phyloP scores from a whole-genome alignment of 2,797 vertebrate species.

The Pseudochaenichthys georgianus region DNA sequence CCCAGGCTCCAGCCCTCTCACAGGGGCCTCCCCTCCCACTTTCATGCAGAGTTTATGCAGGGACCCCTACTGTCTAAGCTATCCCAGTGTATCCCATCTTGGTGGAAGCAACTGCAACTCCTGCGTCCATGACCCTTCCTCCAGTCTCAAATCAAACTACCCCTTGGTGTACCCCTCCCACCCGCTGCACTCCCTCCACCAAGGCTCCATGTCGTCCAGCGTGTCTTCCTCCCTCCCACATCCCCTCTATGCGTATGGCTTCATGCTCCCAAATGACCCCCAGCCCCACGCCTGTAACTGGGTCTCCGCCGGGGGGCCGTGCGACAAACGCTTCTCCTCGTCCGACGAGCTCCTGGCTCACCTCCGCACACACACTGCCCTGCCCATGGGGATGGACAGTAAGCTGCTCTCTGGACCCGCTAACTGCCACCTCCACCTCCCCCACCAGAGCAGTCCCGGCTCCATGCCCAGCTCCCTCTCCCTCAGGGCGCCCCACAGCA shows the following conservation, averaged over 20 bases:
- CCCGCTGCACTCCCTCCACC: slow-evolving; percentile 93
- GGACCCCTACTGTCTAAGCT: slow-evolving; percentile 97
- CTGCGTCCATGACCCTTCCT: slow-evolving; percentile 92
- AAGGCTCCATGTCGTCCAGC: slow-evolving; percentile 88
- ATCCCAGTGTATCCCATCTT: slow-evolving; percentile 91
- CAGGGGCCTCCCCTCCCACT: slow-evolving; percentile 94
- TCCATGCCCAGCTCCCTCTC: slow-evolving; percentile 91
- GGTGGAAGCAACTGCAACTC: slow-evolving; percentile 93
- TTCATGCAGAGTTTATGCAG: slow-evolving; percentile 98
- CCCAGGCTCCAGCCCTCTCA: slow-evolving; percentile 95
- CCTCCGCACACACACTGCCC: slow-evolving; percentile 94
- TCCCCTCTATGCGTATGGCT: slow-evolving; percentile 96
- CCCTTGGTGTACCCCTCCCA: slow-evolving; percentile 94
- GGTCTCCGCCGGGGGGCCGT: slow-evolving; percentile 95
- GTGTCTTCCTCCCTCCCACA: slow-evolving; percentile 91
- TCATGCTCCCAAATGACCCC: slow-evolving; percentile 96
- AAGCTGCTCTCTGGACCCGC: slow-evolving; percentile 93
- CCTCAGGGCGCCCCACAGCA: slow-evolving; percentile 92
- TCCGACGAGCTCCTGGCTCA: slow-evolving; percentile 97
- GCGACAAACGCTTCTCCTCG: slow-evolving; percentile 95
- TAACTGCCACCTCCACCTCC: slow-evolving; percentile 96
- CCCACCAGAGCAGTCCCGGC: slow-evolving; percentile 91
- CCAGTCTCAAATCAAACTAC: slow-evolving; percentile 91
- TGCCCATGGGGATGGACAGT: slow-evolving; percentile 88
- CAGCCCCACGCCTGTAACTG: slow-evolving; percentile 97